Percentiles rank a stretch among this genome's conserved stretches.
Conservation (phyloP, 1,140 invertebrate species). For the Sitophilus oryzae region DNA sequence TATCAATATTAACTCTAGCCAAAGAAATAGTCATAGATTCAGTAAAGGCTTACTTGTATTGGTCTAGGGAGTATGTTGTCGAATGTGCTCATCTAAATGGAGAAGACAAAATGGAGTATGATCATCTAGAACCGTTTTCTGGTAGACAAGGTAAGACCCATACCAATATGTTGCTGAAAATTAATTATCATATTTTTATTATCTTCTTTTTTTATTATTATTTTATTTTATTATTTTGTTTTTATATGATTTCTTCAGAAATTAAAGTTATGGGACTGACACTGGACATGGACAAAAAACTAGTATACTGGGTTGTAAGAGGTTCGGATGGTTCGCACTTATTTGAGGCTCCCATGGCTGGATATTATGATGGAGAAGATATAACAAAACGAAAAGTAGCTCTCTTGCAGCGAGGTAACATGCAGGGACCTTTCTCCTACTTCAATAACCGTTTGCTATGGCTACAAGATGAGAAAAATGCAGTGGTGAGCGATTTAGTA, state of each 20-base stretch:
- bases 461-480: slow-evolving; percentile 68
- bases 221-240: slow-evolving; percentile 22
- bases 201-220: too few relatives aligned
- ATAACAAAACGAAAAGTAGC: slow-evolving; percentile 41
- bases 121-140: slow-evolving; percentile 66
- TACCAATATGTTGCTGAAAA: too few relatives aligned
- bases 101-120: slow-evolving; percentile 62
- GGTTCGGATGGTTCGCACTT: slow-evolving; percentile 69
- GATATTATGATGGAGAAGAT: slow-evolving; percentile 36
- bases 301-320: slow-evolving; percentile 73
- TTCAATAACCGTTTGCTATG: slow-evolving; percentile 74
- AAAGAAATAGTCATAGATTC: slow-evolving; percentile 79
- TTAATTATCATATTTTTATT: too few relatives aligned
- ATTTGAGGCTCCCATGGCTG: slow-evolving; percentile 60
- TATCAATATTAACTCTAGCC: slow-evolving; percentile 70
- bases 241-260: too few relatives aligned
- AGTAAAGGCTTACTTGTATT: slow-evolving; percentile 75
- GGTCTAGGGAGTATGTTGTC: slow-evolving; percentile 77
- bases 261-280: slow-evolving; percentile 81
- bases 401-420: slow-evolving; percentile 47
- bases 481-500: slow-evolving; percentile 69
- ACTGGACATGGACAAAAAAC: slow-evolving; percentile 65
- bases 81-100: slow-evolving; percentile 75
- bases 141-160: slow-evolving; percentile 64
- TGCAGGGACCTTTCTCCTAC: slow-evolving; percentile 64